Evolutionary conservation across 2,113 vertebrate genomes (phyloP).

Genomic region (Diphyllodes magnificus): DNA sequence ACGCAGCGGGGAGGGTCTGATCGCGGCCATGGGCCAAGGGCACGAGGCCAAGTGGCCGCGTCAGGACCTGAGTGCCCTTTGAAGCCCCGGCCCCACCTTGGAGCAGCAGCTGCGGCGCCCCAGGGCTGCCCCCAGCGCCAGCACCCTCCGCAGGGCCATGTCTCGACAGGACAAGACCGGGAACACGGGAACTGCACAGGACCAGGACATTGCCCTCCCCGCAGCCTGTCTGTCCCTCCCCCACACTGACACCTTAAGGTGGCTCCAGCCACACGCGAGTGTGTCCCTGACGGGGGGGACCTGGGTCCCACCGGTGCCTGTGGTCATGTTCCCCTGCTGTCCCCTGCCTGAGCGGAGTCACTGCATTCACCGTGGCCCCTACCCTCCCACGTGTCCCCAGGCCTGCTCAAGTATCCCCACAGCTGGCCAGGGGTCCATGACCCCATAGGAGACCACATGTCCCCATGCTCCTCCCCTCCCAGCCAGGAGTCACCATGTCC

Average conservation of each 20-base stretch:
- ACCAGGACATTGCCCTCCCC: not conserved
- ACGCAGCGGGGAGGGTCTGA: not conserved
- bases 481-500: not conserved
- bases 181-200: not conserved
- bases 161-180: not conserved
- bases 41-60: not conserved
- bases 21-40: not conserved
- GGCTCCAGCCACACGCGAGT: not conserved
- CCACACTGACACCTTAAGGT: not conserved
- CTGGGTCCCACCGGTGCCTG: not conserved
- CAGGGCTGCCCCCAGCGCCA: not conserved
- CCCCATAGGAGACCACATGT: not conserved
- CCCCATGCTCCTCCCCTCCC: not conserved
- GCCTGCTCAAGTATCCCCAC: not conserved
- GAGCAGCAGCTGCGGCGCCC: not conserved
- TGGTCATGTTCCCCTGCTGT: fast-evolving
- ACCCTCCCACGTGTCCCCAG: not conserved
- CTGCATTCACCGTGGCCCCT: not conserved
- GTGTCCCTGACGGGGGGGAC: not conserved
- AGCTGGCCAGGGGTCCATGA: not conserved
- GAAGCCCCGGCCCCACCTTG: not conserved
- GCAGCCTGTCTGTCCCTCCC: not conserved
- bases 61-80: not conserved
- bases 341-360: not conserved
- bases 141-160: not conserved